phyloP scores from a whole-genome alignment of 2,797 vertebrate genomes.

The Molothrus ater region DNA sequence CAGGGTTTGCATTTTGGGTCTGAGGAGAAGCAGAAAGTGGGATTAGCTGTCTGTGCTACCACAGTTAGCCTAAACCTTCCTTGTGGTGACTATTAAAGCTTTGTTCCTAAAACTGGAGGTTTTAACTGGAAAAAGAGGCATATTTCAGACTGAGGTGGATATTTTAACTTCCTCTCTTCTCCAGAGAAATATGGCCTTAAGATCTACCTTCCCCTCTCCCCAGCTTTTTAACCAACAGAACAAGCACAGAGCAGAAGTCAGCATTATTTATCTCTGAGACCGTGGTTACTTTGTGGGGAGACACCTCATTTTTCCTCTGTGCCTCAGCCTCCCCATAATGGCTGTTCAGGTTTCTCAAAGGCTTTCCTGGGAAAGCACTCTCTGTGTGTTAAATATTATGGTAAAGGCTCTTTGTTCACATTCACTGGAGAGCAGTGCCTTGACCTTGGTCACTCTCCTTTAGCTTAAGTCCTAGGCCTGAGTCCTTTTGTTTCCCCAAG shows the following conservation, averaged over 20 bases:
- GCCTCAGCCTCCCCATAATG: not conserved
- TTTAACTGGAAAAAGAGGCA: not conserved
- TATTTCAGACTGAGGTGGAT: not conserved
- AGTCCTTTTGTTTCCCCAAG: not conserved
- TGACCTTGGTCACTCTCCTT: not conserved
- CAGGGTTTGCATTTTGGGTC: not conserved
- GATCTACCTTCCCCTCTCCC: not conserved
- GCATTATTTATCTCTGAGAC: not conserved
- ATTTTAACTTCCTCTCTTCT: not conserved
- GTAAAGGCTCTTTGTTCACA: fast-evolving
- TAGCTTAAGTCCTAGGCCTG: not conserved
- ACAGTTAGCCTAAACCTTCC: not conserved
- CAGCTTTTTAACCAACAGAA: not conserved
- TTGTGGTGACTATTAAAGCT: not conserved
- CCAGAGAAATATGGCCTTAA: not conserved
- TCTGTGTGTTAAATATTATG: not conserved
- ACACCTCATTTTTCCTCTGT: not conserved
- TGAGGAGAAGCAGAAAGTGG: not conserved
- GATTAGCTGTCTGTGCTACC: not conserved
- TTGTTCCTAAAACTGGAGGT: not conserved
- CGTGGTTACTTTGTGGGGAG: fast-evolving
- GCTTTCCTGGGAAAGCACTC: not conserved
- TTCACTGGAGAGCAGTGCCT: not conserved
- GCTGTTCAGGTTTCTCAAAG: not conserved
- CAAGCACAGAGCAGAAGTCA: not conserved